Evolutionary conservation across 2,797 vertebrate genomes (phyloP), one percentile per base, ranked within the genome.

Genomic region (Lateolabrax maculatus): DNA sequence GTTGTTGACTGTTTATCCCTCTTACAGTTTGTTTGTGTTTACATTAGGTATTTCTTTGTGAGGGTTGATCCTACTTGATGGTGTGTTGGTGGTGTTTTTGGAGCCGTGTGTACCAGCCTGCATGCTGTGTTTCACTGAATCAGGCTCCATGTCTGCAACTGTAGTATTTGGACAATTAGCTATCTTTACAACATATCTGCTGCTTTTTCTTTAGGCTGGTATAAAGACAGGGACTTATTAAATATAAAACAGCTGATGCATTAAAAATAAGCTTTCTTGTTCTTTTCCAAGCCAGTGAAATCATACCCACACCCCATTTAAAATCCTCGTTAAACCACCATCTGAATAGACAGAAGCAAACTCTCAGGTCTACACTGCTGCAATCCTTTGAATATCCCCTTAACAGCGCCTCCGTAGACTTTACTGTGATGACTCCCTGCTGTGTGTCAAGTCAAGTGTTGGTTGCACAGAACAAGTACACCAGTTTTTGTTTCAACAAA

Each of bases 11-110:
- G 25, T 41, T 27, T 23, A n/a, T 64, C 4, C 29, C 2, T 71
- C 44, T 23, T 63, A 23, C 21, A 65, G 51, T 37, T 41, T 7
- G 23, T 60, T 34, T 67, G 15, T 57, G 46, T 56, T 68, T n/a
- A n/a, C n/a, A n/a, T n/a, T n/a, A n/a, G 21, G 11, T 15, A 27
- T 41, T 65, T 37, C 5, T 3, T 11, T 34, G 16, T 29, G 4
- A 25, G 13, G 23, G 3, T 43, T 55, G 18, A 12, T 62, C 21
- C 4, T 27, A 44, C n/a, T 44, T 29, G 44, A 4, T 34, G 2
- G 39, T 49, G 31, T 55, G 2, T 23, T 53, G 13, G 1, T n/a
- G 31, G 31, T 23, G 31, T 56, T 31, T 13, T 37, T 56, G 43
- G n/a, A 18, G 23, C 29, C 16, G 6, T 44, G 48, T 63, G 25